phyloP scores from a whole-genome alignment of 1,140 invertebrate genomes.

The Bombus pyrosoma region DNA sequence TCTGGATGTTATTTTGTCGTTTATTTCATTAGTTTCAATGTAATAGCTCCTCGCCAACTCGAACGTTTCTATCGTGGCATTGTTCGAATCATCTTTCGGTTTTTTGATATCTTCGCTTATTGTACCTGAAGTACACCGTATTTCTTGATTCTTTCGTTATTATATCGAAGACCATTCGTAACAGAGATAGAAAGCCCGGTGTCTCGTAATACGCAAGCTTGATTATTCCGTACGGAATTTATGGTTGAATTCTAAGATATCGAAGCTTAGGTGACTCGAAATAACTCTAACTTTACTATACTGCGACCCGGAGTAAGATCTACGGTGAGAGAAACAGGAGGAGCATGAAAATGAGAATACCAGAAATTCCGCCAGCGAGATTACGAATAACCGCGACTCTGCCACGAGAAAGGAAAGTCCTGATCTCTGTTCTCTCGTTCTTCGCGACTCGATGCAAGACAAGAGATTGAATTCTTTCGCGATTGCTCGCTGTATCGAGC shows the following conservation, averaged over 20 bases:
- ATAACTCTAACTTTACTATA: background rate
- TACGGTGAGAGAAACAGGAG: background rate
- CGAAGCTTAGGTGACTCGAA: background rate
- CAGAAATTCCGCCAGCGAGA: background rate
- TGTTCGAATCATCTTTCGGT: background rate
- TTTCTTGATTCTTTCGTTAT: too few relatives aligned
- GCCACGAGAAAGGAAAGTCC: background rate
- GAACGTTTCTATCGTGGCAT: background rate
- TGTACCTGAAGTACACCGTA: background rate
- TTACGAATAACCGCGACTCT: background rate
- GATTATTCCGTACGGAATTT: too few relatives aligned
- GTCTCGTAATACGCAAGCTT: too few relatives aligned
- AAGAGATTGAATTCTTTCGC: conserved; percentile 19
- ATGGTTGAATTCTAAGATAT: background rate
- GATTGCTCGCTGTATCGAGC: background rate
- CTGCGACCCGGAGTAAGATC: background rate
- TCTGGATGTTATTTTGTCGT: background rate
- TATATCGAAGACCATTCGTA: too few relatives aligned
- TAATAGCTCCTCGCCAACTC: background rate
- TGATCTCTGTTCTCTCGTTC: background rate
- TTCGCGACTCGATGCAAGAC: background rate
- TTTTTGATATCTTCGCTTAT: background rate
- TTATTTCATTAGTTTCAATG: too few relatives aligned
- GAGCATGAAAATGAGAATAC: background rate
- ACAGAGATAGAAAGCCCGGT: too few relatives aligned